These are phyloP conservation scores for Noctua fimbriata DNA, from an alignment of 2,888 invertebrate genomes.

Conservation along the genomic window DNA sequence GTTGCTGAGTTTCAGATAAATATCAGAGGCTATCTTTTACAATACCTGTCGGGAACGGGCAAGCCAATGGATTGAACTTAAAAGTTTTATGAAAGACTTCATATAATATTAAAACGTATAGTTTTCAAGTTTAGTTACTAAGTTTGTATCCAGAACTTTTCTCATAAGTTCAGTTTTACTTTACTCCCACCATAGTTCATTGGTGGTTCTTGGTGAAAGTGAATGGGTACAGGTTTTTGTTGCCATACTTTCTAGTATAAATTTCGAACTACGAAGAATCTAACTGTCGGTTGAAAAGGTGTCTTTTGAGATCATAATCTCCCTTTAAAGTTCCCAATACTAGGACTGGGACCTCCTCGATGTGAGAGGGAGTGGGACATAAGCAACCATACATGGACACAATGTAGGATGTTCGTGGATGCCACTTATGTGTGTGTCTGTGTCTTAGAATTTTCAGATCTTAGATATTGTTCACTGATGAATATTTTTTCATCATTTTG, in stretches of 20 bases:
- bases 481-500: not conserved
- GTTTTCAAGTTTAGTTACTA: not conserved
- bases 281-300: not conserved
- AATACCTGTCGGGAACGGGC: slow-evolving; percentile 16
- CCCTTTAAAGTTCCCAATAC: not conserved
- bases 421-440: not conserved
- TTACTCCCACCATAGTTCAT: not conserved
- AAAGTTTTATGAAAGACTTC: slow-evolving; percentile 14
- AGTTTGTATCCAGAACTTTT: slow-evolving; percentile 6
- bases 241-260: not conserved
- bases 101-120: not conserved
- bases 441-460: not conserved
- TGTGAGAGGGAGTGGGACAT: not conserved
- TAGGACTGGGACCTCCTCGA: not conserved
- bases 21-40: slow-evolving; percentile 2
- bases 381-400: not conserved
- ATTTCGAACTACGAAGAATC: not conserved
- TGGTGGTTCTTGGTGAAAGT: not conserved
- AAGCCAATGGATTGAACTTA: not conserved
- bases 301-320: not conserved
- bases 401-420: not conserved
- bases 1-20: slow-evolving; percentile 26
- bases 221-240: not conserved
- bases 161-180: not conserved
- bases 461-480: not conserved